A percentile compares a stretch with the other conserved stretches of the same genome.
phyloP scores from a whole-genome alignment of 2,113 vertebrate genomes.

The Corythoichthys haematopterus region DNA sequence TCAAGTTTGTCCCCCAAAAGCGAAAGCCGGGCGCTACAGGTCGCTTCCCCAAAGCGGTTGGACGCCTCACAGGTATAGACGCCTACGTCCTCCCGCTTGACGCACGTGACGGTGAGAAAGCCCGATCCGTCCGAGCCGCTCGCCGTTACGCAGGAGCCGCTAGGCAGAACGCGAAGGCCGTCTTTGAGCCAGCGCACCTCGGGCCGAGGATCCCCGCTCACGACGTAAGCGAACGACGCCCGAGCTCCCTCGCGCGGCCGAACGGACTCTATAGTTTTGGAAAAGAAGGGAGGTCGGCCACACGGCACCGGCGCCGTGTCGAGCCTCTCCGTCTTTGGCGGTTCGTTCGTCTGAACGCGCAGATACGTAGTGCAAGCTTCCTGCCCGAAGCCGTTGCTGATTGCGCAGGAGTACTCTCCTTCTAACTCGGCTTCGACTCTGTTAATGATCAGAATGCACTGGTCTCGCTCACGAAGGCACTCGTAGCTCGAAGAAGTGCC shows the following conservation, averaged over 20 bases:
- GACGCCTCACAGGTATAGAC: constrained; percentile 76
- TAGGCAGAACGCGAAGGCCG: constrained; percentile 59
- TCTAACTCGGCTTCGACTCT: constrained; percentile 66
- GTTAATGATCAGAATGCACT: constrained; percentile 79
- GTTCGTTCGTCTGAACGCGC: constrained; percentile 63
- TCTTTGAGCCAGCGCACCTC: constrained; percentile 78
- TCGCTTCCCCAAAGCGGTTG: constrained; percentile 73
- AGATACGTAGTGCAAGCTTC: constrained; percentile 73
- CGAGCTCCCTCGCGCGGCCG: constrained; percentile 64
- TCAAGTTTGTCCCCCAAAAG: constrained; percentile 54
- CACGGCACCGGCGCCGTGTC: constrained; percentile 3
- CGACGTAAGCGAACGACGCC: constrained; percentile 73
- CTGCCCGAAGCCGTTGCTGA: constrained; percentile 76
- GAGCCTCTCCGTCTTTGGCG: constrained; percentile 12
- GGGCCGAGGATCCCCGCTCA: constrained; percentile 75
- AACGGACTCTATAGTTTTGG: constrained; percentile 64
- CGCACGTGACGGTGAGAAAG: constrained; percentile 69
- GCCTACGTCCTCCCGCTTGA: constrained; percentile 71
- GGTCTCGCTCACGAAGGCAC: constrained; percentile 73
- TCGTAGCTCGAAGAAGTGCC: constrained; percentile 64
- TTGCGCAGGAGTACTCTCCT: constrained; percentile 81
- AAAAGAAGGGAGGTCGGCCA: constrained; percentile 72
- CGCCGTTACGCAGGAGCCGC: constrained; percentile 54
- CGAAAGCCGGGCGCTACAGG: constrained; percentile 74
- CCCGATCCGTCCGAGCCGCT: constrained; percentile 76